Evolutionary conservation across 2,888 invertebrate species (phyloP), one percentile per base, ranked within the genome.

Genomic region (Camponotus fellah): DNA sequence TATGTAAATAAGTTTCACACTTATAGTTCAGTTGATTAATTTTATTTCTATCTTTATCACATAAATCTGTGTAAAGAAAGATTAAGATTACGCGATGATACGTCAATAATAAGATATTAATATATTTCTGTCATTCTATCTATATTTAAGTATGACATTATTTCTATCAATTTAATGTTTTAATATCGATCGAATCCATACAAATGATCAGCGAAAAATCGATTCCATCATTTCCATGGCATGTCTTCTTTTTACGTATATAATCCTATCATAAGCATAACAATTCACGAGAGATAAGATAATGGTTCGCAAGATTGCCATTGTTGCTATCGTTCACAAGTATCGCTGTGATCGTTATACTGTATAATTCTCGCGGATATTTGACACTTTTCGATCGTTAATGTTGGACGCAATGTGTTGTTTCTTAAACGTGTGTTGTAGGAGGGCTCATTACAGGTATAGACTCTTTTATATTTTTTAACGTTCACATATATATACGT

Each of bases 211-310:
- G 74, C 68, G 60, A 69, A 62, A 74, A 17, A 66, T 14, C 32
- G 10, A 71, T 62, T 49, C 32, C 37, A 17, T 37, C 56, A 34
- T 56, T 49, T 49, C 26, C 58, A 26, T 17, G 68, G 17, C 46
- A 56, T 12, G 17, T 76, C 12, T 34, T 53, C 17, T 34, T 60
- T 62, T 21, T 46, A 60, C 46, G 56, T 69, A 56, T 12, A 62
- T 34, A 26, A 10, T 26, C 34, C 17, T 87, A 80, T 89, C 85
- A 58, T 53, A 53, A 53, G 2, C 6, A 53, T 53, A 64, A 64
- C 56, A 83, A 86, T 84, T 84, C 66, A 66, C 3, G 14, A 76
- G 46, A 80, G 92, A 92, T 92, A 92, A 92, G 92, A 92, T 92
- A 92, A 91, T 76, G 77, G 21, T 75, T 68, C 80, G 75, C 84